These are phyloP conservation scores for Hermodice carunculata DNA, from an alignment of 2,888 invertebrate genomes.

Conservation along the genomic window DNA sequence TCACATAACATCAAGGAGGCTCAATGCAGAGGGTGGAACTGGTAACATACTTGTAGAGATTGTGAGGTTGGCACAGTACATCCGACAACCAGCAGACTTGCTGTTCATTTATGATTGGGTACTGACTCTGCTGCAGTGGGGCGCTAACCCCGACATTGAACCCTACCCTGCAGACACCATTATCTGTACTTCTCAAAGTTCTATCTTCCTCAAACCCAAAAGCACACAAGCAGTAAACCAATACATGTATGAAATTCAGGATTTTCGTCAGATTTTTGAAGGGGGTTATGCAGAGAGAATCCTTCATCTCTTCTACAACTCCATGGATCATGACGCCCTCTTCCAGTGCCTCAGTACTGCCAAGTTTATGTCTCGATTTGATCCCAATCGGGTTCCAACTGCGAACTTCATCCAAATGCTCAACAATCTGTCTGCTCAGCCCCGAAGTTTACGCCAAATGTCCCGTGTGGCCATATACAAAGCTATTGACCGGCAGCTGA, in stretches of 20 bases:
- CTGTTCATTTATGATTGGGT: slow-evolving; percentile 80
- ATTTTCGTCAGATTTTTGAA: slow-evolving; percentile 74
- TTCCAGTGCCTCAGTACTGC: slow-evolving; percentile 79
- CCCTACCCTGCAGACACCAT: slow-evolving; percentile 72
- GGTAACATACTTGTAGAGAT: slow-evolving; percentile 78
- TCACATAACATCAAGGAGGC: slow-evolving; percentile 74
- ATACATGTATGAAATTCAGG: slow-evolving; percentile 79
- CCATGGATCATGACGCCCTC: slow-evolving; percentile 79
- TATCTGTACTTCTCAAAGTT: slow-evolving; percentile 73
- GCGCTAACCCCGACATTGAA: slow-evolving; percentile 80
- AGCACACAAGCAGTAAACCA: slow-evolving; percentile 73
- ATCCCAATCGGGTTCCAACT: slow-evolving; percentile 72
- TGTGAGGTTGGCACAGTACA: slow-evolving; percentile 77
- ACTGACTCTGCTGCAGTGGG: slow-evolving; percentile 80
- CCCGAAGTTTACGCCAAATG: slow-evolving; percentile 81
- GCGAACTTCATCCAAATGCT: slow-evolving; percentile 70
- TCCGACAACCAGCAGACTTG: slow-evolving; percentile 77
- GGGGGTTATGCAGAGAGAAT: slow-evolving; percentile 76
- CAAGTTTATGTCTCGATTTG: slow-evolving; percentile 74
- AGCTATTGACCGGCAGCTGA: slow-evolving; percentile 76
- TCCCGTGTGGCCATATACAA: slow-evolving; percentile 80
- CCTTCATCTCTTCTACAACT: slow-evolving; percentile 73
- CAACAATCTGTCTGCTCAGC: slow-evolving; percentile 77
- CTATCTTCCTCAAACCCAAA: slow-evolving; percentile 72
- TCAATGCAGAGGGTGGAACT: slow-evolving; percentile 51